Base-by-base conservation (phyloP, 1,140 invertebrate species). In the Lethrus apterus region DNA sequence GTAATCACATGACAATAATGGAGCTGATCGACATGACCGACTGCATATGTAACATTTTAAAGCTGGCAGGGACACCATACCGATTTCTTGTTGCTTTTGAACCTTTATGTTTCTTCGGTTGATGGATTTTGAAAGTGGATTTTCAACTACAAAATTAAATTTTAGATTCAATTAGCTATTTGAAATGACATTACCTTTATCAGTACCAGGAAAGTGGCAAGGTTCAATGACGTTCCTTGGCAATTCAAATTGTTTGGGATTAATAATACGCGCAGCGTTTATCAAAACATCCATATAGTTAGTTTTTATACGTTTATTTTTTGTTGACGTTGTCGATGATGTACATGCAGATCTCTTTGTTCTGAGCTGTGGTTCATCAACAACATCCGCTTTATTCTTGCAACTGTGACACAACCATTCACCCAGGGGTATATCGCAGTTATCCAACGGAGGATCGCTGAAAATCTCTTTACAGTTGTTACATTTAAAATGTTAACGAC, bases 371-470 rank as follows among this genome's bases (percentile, higher is more conserved):
- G 48, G 50, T n/a, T 35, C 31, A 9, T 3, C 18, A n/a, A n/a
- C 35, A 4, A 2, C 14, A 11, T 38, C 14, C 9, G 46, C 35
- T 11, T 20, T 13, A 10, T 41, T 17, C 1, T 13, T 15, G 61
- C 91, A 96, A 50, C 81, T 79, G 52, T 89, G 83, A 61, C 92
- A 96, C 46, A 92, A 67, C 91, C 90, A 95, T 65, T 91, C 81
- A 0, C 90, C 91, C 54, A 78, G 73, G n/a, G 91, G 91, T 53
- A 94, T 86, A 66, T 93, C 88, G 49, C 83, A 79, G 59, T 89
- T 84, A 50, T 86, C 83, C 29, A 96, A 65, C 2, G 92, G 90
- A 10, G 91, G 92, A 72, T 94, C 87, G 73, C 89, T 92, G 57
- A 33, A 58, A 62, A n/a, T 32, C 19, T 30, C 2, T 31, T 31